Evolutionary conservation across 1,140 invertebrate species (phyloP), one percentile per base, ranked within the genome.

Genomic region (Harpegnathos saltator): DNA sequence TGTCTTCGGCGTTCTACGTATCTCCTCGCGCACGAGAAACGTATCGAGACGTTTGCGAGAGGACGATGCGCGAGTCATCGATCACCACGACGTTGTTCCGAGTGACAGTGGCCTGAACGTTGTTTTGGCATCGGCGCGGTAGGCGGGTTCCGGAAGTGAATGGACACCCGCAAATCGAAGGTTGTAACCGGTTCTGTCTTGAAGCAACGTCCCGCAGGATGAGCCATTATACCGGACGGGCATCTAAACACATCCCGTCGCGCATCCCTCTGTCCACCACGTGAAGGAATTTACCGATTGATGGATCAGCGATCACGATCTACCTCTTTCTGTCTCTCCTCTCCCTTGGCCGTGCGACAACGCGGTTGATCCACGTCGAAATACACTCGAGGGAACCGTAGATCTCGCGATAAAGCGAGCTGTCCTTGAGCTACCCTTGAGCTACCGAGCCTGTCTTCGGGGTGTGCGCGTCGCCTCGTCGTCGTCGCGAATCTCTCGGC

Each of bases 121-220:
- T 93, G 92, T 94, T 94, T 93, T 94, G 93, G 92, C 92, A 93
- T 77, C 61, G 80, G 85, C 88, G 78, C 87, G 84, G 89, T 91
- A 91, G 91, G 86, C 89, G 84, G 88, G 81, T 91, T 90, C 82
- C 90, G 83, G 83, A 90, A 90, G 52, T 90, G 82, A 93, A 92
- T 91, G 78, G 82, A 85, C 82, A 89, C 78, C 84, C 88, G 87
- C 91, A 89, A 91, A 90, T 90, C 66, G 80, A 78, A 91, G 89
- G 87, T 89, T 44, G 89, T 91, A 91, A 90, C 87, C 83, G 15
- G 68, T 84, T 54, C 69, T 85, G 66, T 89, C 72, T 81, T 69
- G 72, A 26, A 33, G 33, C 66, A 48, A 56, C 19, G 63, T 92
- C 83, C 77, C 71, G 56, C 33, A 83, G 89, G 83, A 81, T 82